Evolutionary conservation across 2,113 vertebrate genomes (phyloP), one percentile per base, ranked within the genome.

Genomic region (Phoxinus phoxinus): DNA sequence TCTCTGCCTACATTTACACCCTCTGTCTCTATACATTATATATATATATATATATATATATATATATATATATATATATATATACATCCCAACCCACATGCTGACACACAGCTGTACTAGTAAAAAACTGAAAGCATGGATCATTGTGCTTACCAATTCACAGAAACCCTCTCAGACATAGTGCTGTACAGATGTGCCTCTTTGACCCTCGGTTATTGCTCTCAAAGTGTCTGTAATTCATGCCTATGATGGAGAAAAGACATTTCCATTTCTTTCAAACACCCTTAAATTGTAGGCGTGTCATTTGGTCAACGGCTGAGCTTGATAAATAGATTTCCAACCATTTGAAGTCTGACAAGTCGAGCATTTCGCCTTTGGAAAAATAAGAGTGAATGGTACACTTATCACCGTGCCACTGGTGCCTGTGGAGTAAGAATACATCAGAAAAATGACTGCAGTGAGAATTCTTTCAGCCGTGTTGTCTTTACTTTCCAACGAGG

Each of bases 391-490:
- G 84, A 69, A 71, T 30, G 23, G 84, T 76, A 51, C 59, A 65
- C 67, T 76, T 61, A 63, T 81, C 23, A 80, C 73, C 7, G 56
- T 72, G 69, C 77, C 83, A 84, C 73, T 74, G 80, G 46, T 81
- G 83, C 61, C 15, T 81, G 53, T 81, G 35, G 69, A 37, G 59
- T 84, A 73, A 74, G 56, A 81, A 84, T 58, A 46, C 25, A 35
- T 72, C 71, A 63, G 58, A 63, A 71, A 63, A 77, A 51, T 44
- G n/a, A 81, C 74, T 63, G 27, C 8, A 19, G 27, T 23, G 61
- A 71, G 35, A 35, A 79, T 37, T 77, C 15, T 69, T 85, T 75
- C 67, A 30, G 35, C 67, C 23, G 37, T 77, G 71, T 77, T 69
- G 78, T 84, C 63, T 77, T 61, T 83, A 83, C 46, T 81, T 87